These are phyloP conservation scores for Ctenoplectra terminalis DNA, from an alignment of 1,140 invertebrate species.

Conservation along the genomic window DNA sequence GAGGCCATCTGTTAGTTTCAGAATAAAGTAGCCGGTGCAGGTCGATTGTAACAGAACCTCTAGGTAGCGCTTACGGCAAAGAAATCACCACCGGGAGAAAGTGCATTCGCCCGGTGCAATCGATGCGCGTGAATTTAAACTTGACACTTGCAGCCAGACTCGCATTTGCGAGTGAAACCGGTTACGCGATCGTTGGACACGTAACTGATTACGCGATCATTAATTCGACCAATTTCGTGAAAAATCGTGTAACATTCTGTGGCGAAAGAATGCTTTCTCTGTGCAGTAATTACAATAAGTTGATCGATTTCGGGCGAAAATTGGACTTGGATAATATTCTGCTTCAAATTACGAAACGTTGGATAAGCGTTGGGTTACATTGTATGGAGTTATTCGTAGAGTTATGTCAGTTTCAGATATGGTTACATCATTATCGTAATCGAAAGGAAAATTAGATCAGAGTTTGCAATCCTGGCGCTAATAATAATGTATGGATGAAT, in stretches of 20 bases:
- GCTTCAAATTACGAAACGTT: no score
- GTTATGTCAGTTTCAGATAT: no score
- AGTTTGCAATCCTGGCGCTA: no score
- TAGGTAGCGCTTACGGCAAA: conserved; percentile 34
- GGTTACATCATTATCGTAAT: no score
- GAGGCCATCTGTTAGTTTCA: conserved; percentile 55
- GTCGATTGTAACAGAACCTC: conserved; percentile 36
- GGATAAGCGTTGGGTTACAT: no score
- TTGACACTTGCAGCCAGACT: conserved; percentile 31
- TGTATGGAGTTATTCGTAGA: no score
- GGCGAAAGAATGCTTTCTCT: not conserved
- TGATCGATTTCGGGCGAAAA: not conserved
- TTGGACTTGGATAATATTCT: not conserved
- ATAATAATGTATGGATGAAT: no score
- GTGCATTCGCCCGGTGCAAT: conserved; percentile 6
- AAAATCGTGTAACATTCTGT: not conserved
- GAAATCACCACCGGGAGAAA: conserved; percentile 10
- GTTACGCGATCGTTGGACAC: not conserved
- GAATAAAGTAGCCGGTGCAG: conserved; percentile 44
- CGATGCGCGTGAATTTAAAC: conserved; percentile 30
- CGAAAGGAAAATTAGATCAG: no score
- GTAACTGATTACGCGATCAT: conserved; percentile 18
- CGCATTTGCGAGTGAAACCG: conserved; percentile 33
- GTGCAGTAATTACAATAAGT: not conserved
- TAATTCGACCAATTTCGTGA: not conserved